Conservation (phyloP, 2,888 invertebrate species). For the Amphimallon solstitiale region DNA sequence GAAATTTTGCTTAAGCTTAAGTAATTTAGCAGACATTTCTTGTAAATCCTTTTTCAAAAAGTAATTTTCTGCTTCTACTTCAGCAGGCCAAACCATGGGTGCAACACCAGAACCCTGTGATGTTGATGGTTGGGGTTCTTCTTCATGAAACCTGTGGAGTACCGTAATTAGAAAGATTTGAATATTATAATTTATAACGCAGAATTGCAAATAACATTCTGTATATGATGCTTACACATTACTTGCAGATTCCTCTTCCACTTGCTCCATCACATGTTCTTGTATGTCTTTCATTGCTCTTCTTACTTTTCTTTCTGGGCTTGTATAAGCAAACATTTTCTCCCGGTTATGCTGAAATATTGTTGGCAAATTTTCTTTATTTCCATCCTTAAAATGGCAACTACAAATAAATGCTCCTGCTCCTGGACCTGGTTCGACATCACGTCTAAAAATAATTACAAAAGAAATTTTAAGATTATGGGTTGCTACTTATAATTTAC, state of each 20-base stretch:
- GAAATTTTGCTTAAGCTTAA: conserved; percentile 36
- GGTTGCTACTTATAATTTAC: background rate
- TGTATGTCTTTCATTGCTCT: too few relatives aligned
- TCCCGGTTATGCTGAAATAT: background rate
- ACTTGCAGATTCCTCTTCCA: too few relatives aligned
- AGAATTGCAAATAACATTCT: too few relatives aligned
- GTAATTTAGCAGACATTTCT: conserved; percentile 25
- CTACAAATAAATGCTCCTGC: background rate
- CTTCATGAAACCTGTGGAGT: background rate
- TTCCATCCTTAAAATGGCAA: background rate
- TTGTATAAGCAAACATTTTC: background rate
- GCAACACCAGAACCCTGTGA: background rate
- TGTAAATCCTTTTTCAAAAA: background rate
- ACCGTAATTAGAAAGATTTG: too few relatives aligned
- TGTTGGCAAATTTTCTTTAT: conserved; percentile 1
- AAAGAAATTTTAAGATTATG: background rate
- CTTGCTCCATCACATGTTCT: too few relatives aligned
- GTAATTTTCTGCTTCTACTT: conserved; percentile 1
- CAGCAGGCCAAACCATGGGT: background rate
- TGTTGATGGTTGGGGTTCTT: background rate
- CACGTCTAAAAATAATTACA: too few relatives aligned
- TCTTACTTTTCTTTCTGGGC: background rate
- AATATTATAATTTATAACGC: too few relatives aligned
- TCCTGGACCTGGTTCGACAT: too few relatives aligned
- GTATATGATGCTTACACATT: too few relatives aligned